phyloP scores from a whole-genome alignment of 1,140 invertebrate genomes.

The Periplaneta americana region DNA sequence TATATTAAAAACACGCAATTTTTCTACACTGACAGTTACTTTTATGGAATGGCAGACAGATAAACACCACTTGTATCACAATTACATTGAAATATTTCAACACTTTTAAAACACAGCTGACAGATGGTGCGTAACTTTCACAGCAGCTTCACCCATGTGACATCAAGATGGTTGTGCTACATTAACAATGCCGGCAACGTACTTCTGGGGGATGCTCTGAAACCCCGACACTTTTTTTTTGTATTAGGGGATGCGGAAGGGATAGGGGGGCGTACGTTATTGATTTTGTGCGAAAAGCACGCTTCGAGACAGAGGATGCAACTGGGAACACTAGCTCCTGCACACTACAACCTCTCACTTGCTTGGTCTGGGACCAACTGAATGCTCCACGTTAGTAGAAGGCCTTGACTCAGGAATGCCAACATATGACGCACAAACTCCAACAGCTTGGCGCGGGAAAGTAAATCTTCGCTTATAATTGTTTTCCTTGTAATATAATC shows the following conservation, averaged over 20 bases:
- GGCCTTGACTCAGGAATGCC: neutral
- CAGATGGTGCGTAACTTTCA: neutral
- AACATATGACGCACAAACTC: neutral
- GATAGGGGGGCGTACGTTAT: neutral
- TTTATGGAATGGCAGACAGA: neutral
- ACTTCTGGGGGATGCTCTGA: neutral
- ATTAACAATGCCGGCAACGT: neutral
- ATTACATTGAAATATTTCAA: neutral
- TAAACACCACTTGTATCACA: neutral
- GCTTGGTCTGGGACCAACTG: neutral
- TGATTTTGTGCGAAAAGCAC: neutral
- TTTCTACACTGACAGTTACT: neutral
- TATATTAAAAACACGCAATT: neutral
- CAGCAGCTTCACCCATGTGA: neutral
- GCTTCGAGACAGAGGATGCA: neutral
- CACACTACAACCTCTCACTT: neutral
- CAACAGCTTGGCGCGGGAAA: neutral
- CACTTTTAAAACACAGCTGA: neutral
- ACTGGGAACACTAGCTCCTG: neutral
- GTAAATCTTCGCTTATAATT: neutral
- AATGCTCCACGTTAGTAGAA: neutral
- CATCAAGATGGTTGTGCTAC: neutral
- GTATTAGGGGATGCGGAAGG: neutral
- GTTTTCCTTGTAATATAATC: neutral
- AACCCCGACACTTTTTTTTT: neutral